Evolutionary conservation across 2,888 invertebrate species (phyloP), one percentile per base, ranked within the genome.

Genomic region (Pseudoips prasinana): DNA sequence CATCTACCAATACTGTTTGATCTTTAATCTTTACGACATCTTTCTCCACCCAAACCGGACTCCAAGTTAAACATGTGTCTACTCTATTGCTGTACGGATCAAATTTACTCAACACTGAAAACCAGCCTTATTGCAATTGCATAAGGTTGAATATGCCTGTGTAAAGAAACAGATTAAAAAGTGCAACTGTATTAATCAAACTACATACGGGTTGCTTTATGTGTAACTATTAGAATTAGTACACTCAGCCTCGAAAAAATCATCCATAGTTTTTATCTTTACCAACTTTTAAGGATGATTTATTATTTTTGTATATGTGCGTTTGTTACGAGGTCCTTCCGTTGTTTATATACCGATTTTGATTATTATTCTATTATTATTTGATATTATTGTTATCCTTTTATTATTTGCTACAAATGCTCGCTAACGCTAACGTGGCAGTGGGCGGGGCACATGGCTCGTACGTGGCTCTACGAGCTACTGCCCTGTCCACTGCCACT

Each of bases 151-250:
- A 7, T 27, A 1, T 23, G 9, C 7, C 8, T 1, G 10, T 25
- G 9, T 29, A 0, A 10, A n/a, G 25, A 14, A 22, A 28, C 28
- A 8, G 22, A 23, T 37, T 44, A 25, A 40, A 45, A 45, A 47
- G 39, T 47, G 49, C 56, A 42, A 43, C 11, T 30, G 31, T 41
- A 52, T 52, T 51, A 49, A 60, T 60, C 49, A 57, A 50, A 33
- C 24, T 44, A 48, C 39, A 47, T 36, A 47, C 41, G 23, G 38
- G 38, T 42, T 30, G 18, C 17, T 40, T 38, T 40, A 44, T 48
- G 25, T 46, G 40, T 45, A 20, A 20, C n/a, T 20, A 34, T 44
- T 30, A 25, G 30, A 24, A 29, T 39, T 18, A 11, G 32, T 47
- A 54, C 36, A 10, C 54, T 25, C 10, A 0, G 37, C 1, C 14